Evolutionary conservation across 2,888 invertebrate species (phyloP).

Genomic region (Plagodis dolabraria): DNA sequence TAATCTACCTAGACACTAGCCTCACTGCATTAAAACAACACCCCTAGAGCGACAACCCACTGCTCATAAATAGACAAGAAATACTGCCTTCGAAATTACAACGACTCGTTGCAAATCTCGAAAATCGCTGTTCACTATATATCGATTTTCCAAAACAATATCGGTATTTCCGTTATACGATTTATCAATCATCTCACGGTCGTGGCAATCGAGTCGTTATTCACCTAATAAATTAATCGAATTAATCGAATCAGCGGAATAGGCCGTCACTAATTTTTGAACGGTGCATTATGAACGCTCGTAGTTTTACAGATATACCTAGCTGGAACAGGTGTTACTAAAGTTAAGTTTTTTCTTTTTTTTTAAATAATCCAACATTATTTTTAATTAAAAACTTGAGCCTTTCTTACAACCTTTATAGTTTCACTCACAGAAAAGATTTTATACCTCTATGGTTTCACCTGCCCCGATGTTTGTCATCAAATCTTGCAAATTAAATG

Average conservation of each 20-base stretch:
- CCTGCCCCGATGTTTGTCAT: too few species aligned
- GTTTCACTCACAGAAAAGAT: too few species aligned
- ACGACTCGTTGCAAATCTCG: conserved; percentile 14
- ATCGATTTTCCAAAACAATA: conserved; percentile 30
- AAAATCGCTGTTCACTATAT: conserved; percentile 16
- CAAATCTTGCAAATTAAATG: too few species aligned
- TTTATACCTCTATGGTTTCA: too few species aligned
- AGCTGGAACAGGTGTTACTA: conserved; percentile 12
- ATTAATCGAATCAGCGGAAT: conserved; percentile 81
- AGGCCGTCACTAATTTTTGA: conserved; percentile 76
- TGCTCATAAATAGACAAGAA: neutral
- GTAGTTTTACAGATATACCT: conserved; percentile 32
- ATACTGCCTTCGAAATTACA: conserved; percentile 20
- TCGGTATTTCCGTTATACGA: conserved; percentile 61
- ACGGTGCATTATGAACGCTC: conserved; percentile 64
- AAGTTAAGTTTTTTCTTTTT: too few species aligned
- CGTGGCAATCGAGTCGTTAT: conserved; percentile 70
- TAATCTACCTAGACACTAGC: too few species aligned
- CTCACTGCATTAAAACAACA: neutral
- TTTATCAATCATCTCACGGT: conserved; percentile 64
- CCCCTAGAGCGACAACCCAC: neutral
- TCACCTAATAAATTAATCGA: conserved; percentile 82
- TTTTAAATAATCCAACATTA: too few species aligned
- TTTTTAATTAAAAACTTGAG: too few species aligned
- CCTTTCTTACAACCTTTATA: too few species aligned